Base-by-base conservation (phyloP, 2,888 invertebrate species). In the Scaptomyza flava region DNA sequence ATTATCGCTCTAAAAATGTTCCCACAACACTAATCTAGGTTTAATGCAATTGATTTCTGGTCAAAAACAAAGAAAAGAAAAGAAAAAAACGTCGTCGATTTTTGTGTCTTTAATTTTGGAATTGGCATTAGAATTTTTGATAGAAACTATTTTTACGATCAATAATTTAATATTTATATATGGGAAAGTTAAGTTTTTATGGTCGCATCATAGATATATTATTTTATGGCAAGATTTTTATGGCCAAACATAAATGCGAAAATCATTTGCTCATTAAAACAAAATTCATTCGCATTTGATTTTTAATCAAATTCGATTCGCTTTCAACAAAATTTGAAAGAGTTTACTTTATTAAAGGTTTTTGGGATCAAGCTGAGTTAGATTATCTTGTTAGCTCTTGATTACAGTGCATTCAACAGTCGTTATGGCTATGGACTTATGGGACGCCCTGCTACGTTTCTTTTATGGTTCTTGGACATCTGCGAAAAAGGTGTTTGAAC, bases 161-260 rank as follows among this genome's bases (percentile, higher is more conserved):
- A 14, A 43, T 14, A 14, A 34, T 41, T 33, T 23, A 38, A 57
- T 58, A 58, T 23, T 23, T 23, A 4, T 23, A 2, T 23, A 68
- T 57, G 47, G 42, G 56, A 47, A 60, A 62, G 56, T 23, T 23
- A 2, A 23, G 23, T 23, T 23, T 23, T 23, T 3, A 3, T 4
- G 0, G 23, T 4, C 23, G 23, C 1, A 23, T 23, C 23, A 23
- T 23, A 23, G 23, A 23, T 23, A 1, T 17, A 17, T n/a, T n/a
- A 17, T 3, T 2, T 23, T 23, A 23, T 23, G 57, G 56, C 36
- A 27, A 31, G n/a, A n/a, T 36, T 48, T 64, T 70, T 70, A 75
- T 75, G 41, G 57, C 42, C 31, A 6, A 36, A n/a, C 59, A 60
- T 71, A 71, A 71, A 71, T 48, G 71, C 31, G 45, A 20, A 62